phyloP scores from a whole-genome alignment of 2,797 vertebrate species.

The Capromys pilorides region DNA sequence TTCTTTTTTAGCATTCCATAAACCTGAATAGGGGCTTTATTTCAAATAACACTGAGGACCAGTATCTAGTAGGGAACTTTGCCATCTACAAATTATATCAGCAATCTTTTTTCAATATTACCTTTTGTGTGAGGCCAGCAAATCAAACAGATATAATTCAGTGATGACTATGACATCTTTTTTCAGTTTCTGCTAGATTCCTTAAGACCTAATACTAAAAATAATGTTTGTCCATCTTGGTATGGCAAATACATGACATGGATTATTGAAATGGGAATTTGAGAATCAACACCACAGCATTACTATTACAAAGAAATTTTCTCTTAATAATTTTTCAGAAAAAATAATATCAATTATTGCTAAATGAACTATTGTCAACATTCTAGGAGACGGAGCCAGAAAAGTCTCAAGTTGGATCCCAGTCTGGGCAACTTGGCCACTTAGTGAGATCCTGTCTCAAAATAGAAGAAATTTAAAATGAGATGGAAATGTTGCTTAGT shows the following conservation, averaged over 20 bases:
- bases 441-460: background rate
- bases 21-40: slow-evolving; percentile 9
- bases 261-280: slow-evolving; percentile 25
- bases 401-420: background rate
- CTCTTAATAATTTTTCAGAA: slow-evolving; percentile 36
- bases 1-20: slow-evolving; percentile 24
- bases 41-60: slow-evolving; percentile 36
- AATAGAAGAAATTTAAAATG: background rate
- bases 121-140: slow-evolving; percentile 41
- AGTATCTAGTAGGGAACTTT: background rate
- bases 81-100: slow-evolving; percentile 26
- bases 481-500: background rate
- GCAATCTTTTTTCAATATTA: slow-evolving; percentile 4
- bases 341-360: slow-evolving; percentile 19
- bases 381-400: background rate
- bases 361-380: background rate
- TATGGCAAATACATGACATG: background rate
- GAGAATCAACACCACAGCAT: slow-evolving; percentile 19
- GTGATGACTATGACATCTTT: background rate
- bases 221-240: background rate
- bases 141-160: background rate
- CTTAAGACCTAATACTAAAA: background rate
- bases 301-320: slow-evolving; percentile 39
- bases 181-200: slow-evolving; percentile 39
- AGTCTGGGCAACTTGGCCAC: background rate